Evolutionary conservation across 2,113 vertebrate species (phyloP), one percentile per base, ranked within the genome.

Genomic region (Scartelaos histophorus): DNA sequence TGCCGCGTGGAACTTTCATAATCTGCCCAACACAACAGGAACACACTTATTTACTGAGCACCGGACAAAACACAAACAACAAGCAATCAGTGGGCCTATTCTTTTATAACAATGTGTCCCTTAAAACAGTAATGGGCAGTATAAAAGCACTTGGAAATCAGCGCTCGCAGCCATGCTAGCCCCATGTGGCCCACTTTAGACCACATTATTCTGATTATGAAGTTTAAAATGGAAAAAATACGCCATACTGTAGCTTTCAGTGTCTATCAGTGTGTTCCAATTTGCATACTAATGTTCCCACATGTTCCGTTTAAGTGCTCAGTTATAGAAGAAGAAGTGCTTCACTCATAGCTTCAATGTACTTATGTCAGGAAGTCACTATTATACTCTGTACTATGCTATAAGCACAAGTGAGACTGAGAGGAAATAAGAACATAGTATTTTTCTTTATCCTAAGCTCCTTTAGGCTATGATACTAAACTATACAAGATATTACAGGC

Each of bases 61-160:
- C 67, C 66, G 68, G 43, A 43, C 60, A 13, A 61, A 51, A 61
- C 35, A 74, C 73, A 66, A 65, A 62, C 29, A 13, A 35, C 69
- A 45, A 12, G 54, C 67, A 77, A 67, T 73, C 62, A 80, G 76
- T 34, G 0, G 5, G 29, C n/a, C 71, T 56, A 9, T 71, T 66
- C 66, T 75, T 58, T 49, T 69, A 66, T 72, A 75, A 79, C 71
- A 61, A 75, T 60, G 16, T 67, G 68, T 47, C 54, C 67, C 47
- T 68, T 69, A 53, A 61, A 76, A 79, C 2, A 21, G 69, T 49
- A 43, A 73, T 61, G 53, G 60, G 35, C 43, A 67, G 34, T 64
- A 65, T 73, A 66, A 60, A 38, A 67, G 38, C 43, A 62, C 49
- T 64, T 53, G 38, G 62, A 54, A 80, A 65, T 74, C 34, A 47